A percentile compares a stretch with the other conserved stretches of the same genome.
Evolutionary conservation across 2,888 invertebrate genomes (phyloP).

Genomic region (Malthinus seriepunctatus): DNA sequence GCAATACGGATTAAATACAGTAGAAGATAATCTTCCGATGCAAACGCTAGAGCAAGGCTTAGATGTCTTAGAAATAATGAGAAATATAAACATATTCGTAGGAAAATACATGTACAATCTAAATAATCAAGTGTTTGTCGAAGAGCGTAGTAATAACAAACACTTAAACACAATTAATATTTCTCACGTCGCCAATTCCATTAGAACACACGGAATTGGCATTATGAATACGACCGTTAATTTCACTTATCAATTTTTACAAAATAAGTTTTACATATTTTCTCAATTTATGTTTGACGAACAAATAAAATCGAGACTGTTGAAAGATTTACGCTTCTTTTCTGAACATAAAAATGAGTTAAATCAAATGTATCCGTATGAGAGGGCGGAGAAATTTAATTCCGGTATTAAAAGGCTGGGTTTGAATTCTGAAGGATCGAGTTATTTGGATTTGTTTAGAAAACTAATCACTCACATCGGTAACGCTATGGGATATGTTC

Average conservation of each 20-base stretch:
- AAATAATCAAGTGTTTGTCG: constrained; percentile 95
- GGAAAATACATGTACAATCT: constrained; percentile 92
- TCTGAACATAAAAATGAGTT: constrained; percentile 70
- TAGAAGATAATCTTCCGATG: constrained; percentile 93
- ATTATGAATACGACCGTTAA: constrained; percentile 95
- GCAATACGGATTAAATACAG: constrained; percentile 78
- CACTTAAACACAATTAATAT: constrained; percentile 95
- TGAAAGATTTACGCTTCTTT: constrained; percentile 85
- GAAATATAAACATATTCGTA: constrained; percentile 94
- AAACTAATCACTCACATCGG: constrained; percentile 92
- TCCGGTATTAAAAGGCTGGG: constrained; percentile 88
- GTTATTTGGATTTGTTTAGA: constrained; percentile 92
- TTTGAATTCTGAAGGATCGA: constrained; percentile 76
- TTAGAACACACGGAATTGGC: constrained; percentile 94
- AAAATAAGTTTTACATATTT: constrained; percentile 90
- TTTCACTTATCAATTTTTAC: constrained; percentile 90
- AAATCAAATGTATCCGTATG: constrained; percentile 79
- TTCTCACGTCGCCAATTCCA: constrained; percentile 93
- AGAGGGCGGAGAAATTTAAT: constrained; percentile 92
- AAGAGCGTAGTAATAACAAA: constrained; percentile 88
- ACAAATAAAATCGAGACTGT: constrained; percentile 91
- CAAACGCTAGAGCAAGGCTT: constrained; percentile 97
- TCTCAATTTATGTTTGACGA: constrained; percentile 98
- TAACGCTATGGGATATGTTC: constrained; percentile 94
- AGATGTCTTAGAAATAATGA: constrained; percentile 96